Evolutionary conservation across 2,113 vertebrate species (phyloP).

Genomic region (Ptychochromis oligacanthus): DNA sequence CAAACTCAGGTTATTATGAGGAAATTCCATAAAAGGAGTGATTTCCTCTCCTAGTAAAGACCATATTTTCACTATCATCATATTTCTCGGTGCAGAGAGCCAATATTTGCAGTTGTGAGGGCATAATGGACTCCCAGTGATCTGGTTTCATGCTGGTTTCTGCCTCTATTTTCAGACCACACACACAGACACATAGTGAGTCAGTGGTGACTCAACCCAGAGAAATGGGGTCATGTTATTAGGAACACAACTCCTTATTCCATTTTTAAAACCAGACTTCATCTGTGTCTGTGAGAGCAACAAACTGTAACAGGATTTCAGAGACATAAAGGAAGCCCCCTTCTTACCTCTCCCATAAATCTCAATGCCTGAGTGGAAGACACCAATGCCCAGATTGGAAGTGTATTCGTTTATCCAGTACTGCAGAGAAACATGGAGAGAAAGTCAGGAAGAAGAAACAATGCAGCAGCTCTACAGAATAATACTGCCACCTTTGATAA

Average conservation of each 20-base stretch:
- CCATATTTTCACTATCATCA: background rate
- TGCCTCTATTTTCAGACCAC: constrained; percentile 26
- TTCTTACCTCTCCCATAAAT: constrained; percentile 91
- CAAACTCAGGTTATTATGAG: background rate
- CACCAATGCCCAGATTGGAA: constrained; percentile 93
- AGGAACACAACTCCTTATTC: constrained; percentile 30
- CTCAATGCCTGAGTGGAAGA: constrained; percentile 96
- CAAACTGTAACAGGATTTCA: constrained; percentile 2
- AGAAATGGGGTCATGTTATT: constrained; percentile 60
- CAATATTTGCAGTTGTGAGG: constrained; percentile 16
- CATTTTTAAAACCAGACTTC: constrained; percentile 29
- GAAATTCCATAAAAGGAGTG: background rate
- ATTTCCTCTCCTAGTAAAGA: background rate
- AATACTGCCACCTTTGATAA: background rate
- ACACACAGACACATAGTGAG: constrained; percentile 29
- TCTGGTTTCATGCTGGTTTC: constrained; percentile 35
- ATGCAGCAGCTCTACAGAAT: background rate
- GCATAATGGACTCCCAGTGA: constrained; percentile 25
- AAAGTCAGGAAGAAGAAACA: background rate
- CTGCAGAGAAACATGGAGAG: constrained; percentile 73
- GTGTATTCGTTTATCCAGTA: constrained; percentile 98
- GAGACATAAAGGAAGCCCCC: background rate
- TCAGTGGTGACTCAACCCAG: constrained; percentile 58
- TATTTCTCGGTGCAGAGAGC: constrained; percentile 10
- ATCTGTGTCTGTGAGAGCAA: too few species aligned